Evolutionary conservation across 2,797 vertebrate species (phyloP).

Genomic region (Argya squamiceps): DNA sequence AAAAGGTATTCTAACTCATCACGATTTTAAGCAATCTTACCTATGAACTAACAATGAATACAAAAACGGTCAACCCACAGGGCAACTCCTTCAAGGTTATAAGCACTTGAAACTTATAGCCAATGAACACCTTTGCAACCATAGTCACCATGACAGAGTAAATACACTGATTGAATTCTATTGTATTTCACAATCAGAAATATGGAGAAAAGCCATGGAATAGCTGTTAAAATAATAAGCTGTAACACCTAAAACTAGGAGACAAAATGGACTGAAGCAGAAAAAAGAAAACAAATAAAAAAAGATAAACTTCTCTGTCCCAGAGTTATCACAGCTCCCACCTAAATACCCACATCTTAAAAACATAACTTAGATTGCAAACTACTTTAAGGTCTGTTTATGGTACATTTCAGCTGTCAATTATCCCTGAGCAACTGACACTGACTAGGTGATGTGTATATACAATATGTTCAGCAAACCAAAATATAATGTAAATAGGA

Average conservation of each 20-base stretch:
- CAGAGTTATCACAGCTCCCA: neutral
- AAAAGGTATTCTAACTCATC: neutral
- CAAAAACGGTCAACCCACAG: neutral
- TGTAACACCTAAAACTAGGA: neutral
- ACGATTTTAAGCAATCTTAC: neutral
- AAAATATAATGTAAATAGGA: neutral
- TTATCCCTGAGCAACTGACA: neutral
- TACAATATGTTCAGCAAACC: neutral
- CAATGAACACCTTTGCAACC: neutral
- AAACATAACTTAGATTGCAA: neutral
- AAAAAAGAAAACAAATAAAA: neutral
- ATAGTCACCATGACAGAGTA: neutral
- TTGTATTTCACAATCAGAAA: neutral
- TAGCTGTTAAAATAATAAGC: neutral
- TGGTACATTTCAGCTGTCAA: neutral
- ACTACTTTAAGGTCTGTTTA: neutral
- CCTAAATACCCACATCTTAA: neutral
- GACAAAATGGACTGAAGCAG: neutral
- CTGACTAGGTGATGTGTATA: neutral
- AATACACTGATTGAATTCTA: neutral
- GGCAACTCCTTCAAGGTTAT: neutral
- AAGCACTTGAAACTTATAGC: neutral
- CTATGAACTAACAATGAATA: neutral
- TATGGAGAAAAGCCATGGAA: rapidly evolving
- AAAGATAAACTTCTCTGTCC: neutral